Conservation (phyloP, 2,113 vertebrate genomes). For the Neolamprologus modestus region DNA sequence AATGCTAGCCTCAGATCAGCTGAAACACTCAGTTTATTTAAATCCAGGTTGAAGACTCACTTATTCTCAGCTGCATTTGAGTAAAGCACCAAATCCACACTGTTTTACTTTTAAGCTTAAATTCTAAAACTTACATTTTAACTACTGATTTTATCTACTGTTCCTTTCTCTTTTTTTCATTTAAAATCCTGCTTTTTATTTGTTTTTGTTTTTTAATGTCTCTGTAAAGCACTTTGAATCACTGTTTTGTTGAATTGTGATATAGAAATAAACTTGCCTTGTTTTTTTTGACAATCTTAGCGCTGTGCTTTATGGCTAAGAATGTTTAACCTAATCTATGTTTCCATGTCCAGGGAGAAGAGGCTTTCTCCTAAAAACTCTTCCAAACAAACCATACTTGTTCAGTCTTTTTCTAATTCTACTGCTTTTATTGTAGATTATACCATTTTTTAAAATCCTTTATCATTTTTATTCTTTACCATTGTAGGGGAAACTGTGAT, state of each 20-base stretch:
- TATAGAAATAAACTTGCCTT: background rate
- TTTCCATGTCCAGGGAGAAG: background rate
- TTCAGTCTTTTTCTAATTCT: background rate
- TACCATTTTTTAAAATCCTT: too few relatives aligned
- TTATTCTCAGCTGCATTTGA: too few relatives aligned
- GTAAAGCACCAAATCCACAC: too few relatives aligned
- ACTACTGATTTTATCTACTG: background rate
- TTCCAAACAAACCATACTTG: background rate
- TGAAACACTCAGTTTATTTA: too few relatives aligned
- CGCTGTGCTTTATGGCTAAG: background rate
- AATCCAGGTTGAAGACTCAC: too few relatives aligned
- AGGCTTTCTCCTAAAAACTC: background rate
- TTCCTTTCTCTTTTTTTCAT: accelerated
- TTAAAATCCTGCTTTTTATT: accelerated
- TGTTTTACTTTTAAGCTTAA: too few relatives aligned
- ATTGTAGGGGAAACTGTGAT: too few relatives aligned
- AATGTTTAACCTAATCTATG: background rate
- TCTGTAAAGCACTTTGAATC: background rate
- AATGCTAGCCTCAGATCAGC: background rate
- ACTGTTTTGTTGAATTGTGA: background rate
- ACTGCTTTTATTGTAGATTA: background rate
- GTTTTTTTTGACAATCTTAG: background rate
- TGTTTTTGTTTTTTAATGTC: background rate
- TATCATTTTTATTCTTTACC: too few relatives aligned
- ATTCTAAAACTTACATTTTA: background rate